phyloP scores from a whole-genome alignment of 2,113 vertebrate genomes.

The Sylvilagus bachmani region DNA sequence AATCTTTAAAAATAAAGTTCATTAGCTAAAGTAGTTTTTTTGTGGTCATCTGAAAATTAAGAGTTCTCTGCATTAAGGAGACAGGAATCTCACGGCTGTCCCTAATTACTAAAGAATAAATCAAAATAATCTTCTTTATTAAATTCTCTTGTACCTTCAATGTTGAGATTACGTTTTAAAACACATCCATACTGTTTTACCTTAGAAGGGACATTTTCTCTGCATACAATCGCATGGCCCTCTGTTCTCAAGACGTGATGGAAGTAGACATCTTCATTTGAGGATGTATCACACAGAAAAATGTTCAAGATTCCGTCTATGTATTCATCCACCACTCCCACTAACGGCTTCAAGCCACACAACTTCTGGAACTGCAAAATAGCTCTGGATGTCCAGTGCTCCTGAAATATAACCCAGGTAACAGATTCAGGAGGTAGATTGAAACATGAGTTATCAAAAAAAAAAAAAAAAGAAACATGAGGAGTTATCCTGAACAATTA shows the following conservation, averaged over 20 bases:
- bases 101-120: slow-evolving; percentile 22
- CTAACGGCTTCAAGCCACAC: slow-evolving; percentile 90
- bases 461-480: too few species aligned
- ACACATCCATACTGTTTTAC: slow-evolving; percentile 73
- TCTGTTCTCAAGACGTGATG: slow-evolving; percentile 89
- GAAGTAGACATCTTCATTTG: slow-evolving; percentile 92
- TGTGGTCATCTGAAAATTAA: slow-evolving; percentile 35
- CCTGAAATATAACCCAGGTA: slow-evolving; percentile 82
- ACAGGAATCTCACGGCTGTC: neutral
- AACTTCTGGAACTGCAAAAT: slow-evolving; percentile 89
- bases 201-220: slow-evolving; percentile 86
- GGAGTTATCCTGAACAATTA: neutral
- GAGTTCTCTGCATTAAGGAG: neutral
- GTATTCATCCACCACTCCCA: slow-evolving; percentile 93
- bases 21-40: neutral
- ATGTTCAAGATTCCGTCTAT: slow-evolving; percentile 91
- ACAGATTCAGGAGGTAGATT: neutral
- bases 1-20: too few species aligned
- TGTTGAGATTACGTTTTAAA: slow-evolving; percentile 28
- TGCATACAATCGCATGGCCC: slow-evolving; percentile 90
- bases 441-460: neutral
- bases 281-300: slow-evolving; percentile 95
- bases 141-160: slow-evolving; percentile 1
- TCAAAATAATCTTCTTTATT: neutral
- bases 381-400: slow-evolving; percentile 91